Base-by-base conservation (phyloP, 2,113 vertebrate genomes). In the Psettodes erumei region DNA sequence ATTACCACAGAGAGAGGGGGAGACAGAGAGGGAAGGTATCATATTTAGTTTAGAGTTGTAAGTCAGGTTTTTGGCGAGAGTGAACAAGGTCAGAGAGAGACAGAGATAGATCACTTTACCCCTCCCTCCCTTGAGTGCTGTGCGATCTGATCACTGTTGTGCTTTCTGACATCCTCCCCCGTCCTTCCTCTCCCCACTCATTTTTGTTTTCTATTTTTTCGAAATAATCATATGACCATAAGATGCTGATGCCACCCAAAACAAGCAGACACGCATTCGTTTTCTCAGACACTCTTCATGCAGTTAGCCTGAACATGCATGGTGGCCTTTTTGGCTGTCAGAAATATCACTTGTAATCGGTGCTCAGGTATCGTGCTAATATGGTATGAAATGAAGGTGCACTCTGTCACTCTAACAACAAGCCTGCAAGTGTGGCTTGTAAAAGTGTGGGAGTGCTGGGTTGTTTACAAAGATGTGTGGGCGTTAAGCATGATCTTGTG, bases 11-110 rank as follows among this genome's bases (percentile, higher is more conserved):
- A 63, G 56, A n/a, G 18, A 47, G 56, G 2, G 42, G 28, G 60
- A 37, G 43, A 30, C 28, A 48, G 65, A 65, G 28, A 53, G 76
- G 40, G 82, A 74, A 70, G 76, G 80, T 83, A 92, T 92, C 89
- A 88, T 91, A 90, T 92, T 92, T 86, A 88, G 89, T 92, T 90
- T 92, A 85, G 85, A 87, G 81, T 91, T 90, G 90, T 93, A 92
- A 89, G 87, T 91, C 84, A 88, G 86, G 86, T 88, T 90, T 90
- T 90, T 84, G 88, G 79, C 72, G 79, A 86, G 71, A 79, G 45
- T 50, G 88, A 91, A 93, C 90, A 93, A 93, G 89, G 90, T 92
- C 88, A 93, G 67, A 72, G 81, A 55, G 83, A 90, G 85, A 90
- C 87, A 75, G 80, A 73, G 88, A 89, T 63, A 33, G 90, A 91